Evolutionary conservation across 2,888 invertebrate genomes (phyloP).

Genomic region (Diaperis boleti): DNA sequence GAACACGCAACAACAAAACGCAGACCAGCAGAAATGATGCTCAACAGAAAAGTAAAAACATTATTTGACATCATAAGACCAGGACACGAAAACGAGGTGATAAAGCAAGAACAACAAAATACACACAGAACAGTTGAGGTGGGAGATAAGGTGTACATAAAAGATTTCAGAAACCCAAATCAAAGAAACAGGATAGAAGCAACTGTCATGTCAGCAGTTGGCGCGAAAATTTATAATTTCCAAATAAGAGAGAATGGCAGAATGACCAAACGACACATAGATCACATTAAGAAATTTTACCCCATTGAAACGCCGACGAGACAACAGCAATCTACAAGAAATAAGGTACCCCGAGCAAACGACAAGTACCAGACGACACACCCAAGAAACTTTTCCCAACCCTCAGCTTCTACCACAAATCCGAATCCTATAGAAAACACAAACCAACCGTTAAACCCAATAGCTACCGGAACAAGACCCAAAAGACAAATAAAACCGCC

Average conservation of each 20-base stretch:
- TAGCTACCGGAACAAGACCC: too few relatives aligned
- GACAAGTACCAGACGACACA: too few relatives aligned
- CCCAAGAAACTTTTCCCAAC: too few relatives aligned
- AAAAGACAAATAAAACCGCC: too few relatives aligned
- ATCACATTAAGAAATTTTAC: neutral
- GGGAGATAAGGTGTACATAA: neutral
- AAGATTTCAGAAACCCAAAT: neutral
- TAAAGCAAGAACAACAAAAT: neutral
- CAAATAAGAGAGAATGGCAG: neutral
- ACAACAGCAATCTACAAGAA: too few relatives aligned
- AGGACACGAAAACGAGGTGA: neutral
- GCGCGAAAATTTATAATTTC: neutral
- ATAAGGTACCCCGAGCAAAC: too few relatives aligned
- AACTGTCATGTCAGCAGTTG: neutral
- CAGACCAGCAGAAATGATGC: neutral
- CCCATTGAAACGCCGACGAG: neutral
- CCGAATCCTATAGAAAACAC: too few relatives aligned
- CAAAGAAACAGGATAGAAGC: neutral
- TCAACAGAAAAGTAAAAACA: neutral
- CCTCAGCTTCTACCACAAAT: too few relatives aligned
- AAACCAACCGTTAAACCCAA: too few relatives aligned
- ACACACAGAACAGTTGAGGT: too few relatives aligned
- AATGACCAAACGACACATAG: neutral
- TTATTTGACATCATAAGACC: neutral
- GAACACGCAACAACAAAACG: neutral